A percentile compares a stretch with the other conserved stretches of the same genome.
Conservation (phyloP, 2,797 vertebrate species). For the Sebastiscus tertius region DNA sequence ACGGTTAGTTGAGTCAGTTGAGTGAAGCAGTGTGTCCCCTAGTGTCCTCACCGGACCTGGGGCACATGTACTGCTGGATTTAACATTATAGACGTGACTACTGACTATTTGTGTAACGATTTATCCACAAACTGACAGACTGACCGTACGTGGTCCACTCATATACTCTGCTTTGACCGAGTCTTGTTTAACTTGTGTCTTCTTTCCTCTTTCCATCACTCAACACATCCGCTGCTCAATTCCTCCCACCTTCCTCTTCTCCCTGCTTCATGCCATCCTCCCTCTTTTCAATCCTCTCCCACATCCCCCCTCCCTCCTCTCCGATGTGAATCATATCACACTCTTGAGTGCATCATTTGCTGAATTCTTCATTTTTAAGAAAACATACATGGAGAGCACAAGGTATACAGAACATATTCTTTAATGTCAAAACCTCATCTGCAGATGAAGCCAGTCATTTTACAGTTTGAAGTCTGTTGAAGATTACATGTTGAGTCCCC, state of each 20-base stretch:
- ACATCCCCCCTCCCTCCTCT: background rate
- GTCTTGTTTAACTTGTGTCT: background rate
- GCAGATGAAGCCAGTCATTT: background rate
- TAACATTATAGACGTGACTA: too few relatives aligned
- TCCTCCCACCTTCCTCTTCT: background rate
- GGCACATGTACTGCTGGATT: too few relatives aligned
- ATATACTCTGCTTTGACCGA: too few relatives aligned
- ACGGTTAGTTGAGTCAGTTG: too few relatives aligned
- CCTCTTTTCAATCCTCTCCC: background rate
- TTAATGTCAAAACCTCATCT: conserved; percentile 11
- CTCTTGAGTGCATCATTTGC: background rate
- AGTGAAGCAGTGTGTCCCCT: too few relatives aligned
- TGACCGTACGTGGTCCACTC: too few relatives aligned
- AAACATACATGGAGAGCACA: background rate
- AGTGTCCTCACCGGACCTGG: too few relatives aligned
- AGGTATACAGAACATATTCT: background rate
- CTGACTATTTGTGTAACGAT: too few relatives aligned
- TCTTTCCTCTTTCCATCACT: conserved; percentile 24
- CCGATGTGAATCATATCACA: background rate
- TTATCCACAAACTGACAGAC: too few relatives aligned
- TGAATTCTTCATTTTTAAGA: background rate
- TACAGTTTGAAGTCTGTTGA: background rate
- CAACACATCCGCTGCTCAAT: background rate
- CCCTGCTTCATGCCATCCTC: background rate
- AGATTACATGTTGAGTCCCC: background rate